Percentiles rank a stretch among this genome's conserved stretches.
phyloP scores from a whole-genome alignment of 2,797 vertebrate genomes.

The Percopsis omiscomaycus region DNA sequence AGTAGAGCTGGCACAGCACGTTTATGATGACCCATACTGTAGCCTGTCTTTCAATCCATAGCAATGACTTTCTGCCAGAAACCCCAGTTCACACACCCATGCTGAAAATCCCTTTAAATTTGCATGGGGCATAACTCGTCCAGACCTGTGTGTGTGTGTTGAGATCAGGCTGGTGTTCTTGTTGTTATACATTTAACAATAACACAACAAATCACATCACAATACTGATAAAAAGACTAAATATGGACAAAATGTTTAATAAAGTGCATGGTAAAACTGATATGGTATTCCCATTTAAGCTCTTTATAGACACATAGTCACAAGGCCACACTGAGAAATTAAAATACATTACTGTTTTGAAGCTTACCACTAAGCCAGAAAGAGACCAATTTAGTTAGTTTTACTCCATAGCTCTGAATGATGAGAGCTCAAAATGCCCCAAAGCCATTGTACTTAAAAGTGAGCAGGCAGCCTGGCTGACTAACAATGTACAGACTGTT shows the following conservation, averaged over 20 bases:
- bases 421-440: conserved; percentile 41
- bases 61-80: conserved; percentile 19
- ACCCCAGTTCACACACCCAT: conserved; percentile 19
- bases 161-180: conserved; percentile 2
- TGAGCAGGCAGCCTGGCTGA: background rate
- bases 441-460: conserved; percentile 55
- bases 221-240: too few species aligned
- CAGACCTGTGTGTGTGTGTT: conserved; percentile 16
- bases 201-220: conserved; percentile 6
- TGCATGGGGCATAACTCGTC: conserved; percentile 7
- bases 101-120: conserved; percentile 30
- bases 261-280: too few species aligned
- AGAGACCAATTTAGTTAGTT: conserved; percentile 45
- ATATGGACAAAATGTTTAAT: too few species aligned
- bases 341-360: background rate
- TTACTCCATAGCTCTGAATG: conserved; percentile 24
- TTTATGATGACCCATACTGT: conserved; percentile 14
- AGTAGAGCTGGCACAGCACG: conserved; percentile 8
- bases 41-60: conserved; percentile 12
- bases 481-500: background rate
- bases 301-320: conserved; percentile 14
- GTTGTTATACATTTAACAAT: conserved; percentile 23
- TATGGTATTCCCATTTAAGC: too few species aligned
- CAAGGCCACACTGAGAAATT: conserved; percentile 1
- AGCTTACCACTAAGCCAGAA: conserved; percentile 9